Evolutionary conservation across 2,888 invertebrate species (phyloP), one percentile per base, ranked within the genome.

Genomic region (Odontothrips loti): DNA sequence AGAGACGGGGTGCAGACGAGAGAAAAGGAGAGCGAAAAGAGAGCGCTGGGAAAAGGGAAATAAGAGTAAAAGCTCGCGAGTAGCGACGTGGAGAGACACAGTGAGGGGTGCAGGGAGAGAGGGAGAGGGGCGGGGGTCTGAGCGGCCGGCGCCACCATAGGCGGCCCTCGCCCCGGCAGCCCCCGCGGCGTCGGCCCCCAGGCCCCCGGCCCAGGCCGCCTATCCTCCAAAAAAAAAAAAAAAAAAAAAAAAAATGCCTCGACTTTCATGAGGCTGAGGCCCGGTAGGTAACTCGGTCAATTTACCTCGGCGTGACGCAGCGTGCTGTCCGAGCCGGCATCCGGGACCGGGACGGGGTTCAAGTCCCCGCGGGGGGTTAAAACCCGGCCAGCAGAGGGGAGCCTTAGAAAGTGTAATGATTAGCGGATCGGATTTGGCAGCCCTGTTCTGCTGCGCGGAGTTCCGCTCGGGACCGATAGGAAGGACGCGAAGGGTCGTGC

Each of bases 201-300:
- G 23, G 23, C 63, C 23, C 20, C 20, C 63, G 9, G 11, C 68
- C 23, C 9, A 23, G 23, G 11, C 68, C 23, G 23, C 68, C 23
- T 68, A 23, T n/a, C 58, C 58, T 58, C 51, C 3, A 6, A 58
- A 11, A 11, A 58, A 58, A 20, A 58, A 58, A n/a, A 20, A 12
- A n/a, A 17, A 17, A 58, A 17, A n/a, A 34, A 80, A 48, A 23
- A 79, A 58, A 80, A 17, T 27, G 80, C 80, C 27, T 75, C 68
- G 68, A 75, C 68, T 75, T 75, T 75, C 68, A 75, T 75, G 68
- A 75, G 68, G 23, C 68, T 9, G 68, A 75, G 12, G 68, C 58
- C 27, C 23, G 68, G 68, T 27, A 75, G 68, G 68, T 27, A 75
- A 75, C 68, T 75, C 68, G 68, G 27, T 75, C 68, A 75, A 75